Evolutionary conservation across 2,797 vertebrate species (phyloP), one percentile per base, ranked within the genome.

Genomic region (Toxotes lorentzi): DNA sequence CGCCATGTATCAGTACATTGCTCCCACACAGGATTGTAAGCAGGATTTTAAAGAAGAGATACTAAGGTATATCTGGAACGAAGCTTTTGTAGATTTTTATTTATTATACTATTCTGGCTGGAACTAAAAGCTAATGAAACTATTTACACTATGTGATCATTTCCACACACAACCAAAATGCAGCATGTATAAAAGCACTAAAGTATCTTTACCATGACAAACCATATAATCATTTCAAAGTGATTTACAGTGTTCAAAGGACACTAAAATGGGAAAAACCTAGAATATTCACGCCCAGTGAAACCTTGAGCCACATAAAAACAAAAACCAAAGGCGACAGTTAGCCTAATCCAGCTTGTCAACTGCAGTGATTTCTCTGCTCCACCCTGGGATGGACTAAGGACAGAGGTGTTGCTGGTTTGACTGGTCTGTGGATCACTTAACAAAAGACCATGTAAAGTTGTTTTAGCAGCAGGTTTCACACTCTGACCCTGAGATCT

Each of bases 401-500:
- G 70, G 70, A 50, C 77, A 3, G 76, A 82, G 81, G 73, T 81
- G 90, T 21, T 89, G 85, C 87, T 84, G 89, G 91, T 91, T 86
- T 81, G 69, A 92, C 92, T 78, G 83, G 90, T 92, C 81, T 79
- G 54, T 48, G 53, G 82, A 81, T 86, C 77, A 69, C 65, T 68
- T 40, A 60, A 89, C 77, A 89, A 89, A 85, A 85, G 77, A 41
- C 0, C 24, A 59, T 66, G 54, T 60, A 8, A 78, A 50, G 64
- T 66, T 59, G 66, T 78, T 71, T 69, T 35, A 78, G 75, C 57
- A 35, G 69, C 45, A 43, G 72, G 70, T 67, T 79, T 82, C 72
- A 78, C 70, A 70, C 82, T 57, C 63, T 70, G 78, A 78, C 69
- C 80, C 32, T 40, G 7, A 2, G 0, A 40, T 23, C 30, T 30